Evolutionary conservation across 2,113 vertebrate genomes (phyloP).

Genomic region (Prinia subflava): DNA sequence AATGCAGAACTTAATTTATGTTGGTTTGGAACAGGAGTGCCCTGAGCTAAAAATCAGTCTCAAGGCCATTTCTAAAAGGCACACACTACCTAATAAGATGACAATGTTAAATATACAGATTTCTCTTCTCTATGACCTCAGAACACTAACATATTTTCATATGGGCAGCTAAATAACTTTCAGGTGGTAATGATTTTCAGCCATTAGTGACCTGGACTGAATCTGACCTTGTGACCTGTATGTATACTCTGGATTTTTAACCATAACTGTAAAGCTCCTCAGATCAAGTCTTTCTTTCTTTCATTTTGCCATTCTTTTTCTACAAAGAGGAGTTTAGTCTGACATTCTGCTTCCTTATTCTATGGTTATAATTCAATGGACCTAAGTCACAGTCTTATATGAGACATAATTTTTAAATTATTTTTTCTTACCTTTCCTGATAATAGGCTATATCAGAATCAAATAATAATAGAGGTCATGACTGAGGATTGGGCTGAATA

Average conservation of each 20-base stretch:
- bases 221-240: not conserved
- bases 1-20: not conserved
- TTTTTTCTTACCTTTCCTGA: not conserved
- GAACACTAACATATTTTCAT: not conserved
- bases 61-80: not conserved
- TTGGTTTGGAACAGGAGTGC: not conserved
- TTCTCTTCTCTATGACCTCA: not conserved
- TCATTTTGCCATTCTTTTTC: not conserved
- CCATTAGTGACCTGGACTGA: not conserved
- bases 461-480: not conserved
- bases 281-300: not conserved
- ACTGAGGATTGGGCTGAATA: not conserved
- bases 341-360: not conserved
- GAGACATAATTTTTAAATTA: not conserved
- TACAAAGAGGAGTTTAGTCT: not conserved
- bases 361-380: not conserved
- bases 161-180: not conserved
- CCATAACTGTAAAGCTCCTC: not conserved
- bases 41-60: not conserved
- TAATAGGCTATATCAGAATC: not conserved
- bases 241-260: not conserved
- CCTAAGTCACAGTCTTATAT: not conserved
- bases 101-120: not conserved
- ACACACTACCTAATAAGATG: not conserved
- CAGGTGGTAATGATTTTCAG: not conserved